Percentiles rank a stretch among this genome's conserved stretches.
Evolutionary conservation across 2,888 invertebrate genomes (phyloP).

Genomic region (Ormyrus pomaceus): DNA sequence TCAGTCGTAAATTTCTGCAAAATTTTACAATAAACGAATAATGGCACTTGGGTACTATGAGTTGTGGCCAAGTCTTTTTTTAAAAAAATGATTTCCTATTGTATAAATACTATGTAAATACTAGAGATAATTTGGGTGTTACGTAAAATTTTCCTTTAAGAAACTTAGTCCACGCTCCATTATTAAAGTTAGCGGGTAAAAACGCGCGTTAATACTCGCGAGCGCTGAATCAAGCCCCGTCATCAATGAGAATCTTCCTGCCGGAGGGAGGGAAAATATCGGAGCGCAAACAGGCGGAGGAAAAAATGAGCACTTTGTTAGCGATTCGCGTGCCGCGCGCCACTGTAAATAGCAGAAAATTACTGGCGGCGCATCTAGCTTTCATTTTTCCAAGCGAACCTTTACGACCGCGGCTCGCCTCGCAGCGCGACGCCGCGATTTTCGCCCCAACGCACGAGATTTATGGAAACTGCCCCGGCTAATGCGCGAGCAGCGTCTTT

Average conservation of each 20-base stretch:
- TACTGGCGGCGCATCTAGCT: not conserved
- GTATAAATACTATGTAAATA: too few relatives aligned
- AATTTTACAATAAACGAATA: too few relatives aligned
- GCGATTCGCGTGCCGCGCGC: not conserved
- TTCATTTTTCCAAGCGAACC: too few relatives aligned
- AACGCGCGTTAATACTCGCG: not conserved
- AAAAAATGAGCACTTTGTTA: not conserved
- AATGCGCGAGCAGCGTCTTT: not conserved
- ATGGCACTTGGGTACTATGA: too few relatives aligned
- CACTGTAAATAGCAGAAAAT: conserved; percentile 23
- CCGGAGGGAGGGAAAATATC: conserved; percentile 3
- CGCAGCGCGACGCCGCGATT: not conserved
- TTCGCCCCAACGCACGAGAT: not conserved
- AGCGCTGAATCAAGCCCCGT: not conserved
- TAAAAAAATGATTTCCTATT: too few relatives aligned
- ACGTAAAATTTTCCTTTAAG: too few relatives aligned
- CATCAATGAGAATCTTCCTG: conserved; percentile 24
- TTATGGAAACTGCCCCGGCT: not conserved
- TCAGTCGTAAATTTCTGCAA: too few relatives aligned
- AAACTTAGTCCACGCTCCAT: too few relatives aligned
- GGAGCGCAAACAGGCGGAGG: conserved; percentile 8
- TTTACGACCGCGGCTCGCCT: not conserved
- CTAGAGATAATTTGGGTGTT: too few relatives aligned
- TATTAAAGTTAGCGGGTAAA: too few relatives aligned
- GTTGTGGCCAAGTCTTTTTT: too few relatives aligned